Percentiles rank a stretch among this genome's conserved stretches.
These are phyloP conservation scores for Smutsia gigantea DNA, from an alignment of 2,797 vertebrate species.

Conservation along the genomic window DNA sequence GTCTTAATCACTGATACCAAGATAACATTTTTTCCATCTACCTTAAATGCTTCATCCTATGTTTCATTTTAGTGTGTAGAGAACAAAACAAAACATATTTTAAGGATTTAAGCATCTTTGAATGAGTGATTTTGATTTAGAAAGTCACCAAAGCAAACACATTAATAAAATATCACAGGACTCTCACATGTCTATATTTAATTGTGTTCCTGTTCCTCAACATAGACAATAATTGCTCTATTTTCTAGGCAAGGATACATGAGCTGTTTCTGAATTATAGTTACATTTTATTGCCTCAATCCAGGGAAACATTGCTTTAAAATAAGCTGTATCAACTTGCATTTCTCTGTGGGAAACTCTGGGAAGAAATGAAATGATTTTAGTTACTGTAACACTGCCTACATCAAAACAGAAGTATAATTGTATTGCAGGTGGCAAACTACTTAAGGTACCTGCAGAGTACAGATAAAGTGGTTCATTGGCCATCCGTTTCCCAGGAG, in stretches of 20 bases:
- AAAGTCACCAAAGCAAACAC: not conserved
- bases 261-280: not conserved
- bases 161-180: not conserved
- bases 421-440: slow-evolving; percentile 56
- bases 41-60: not conserved
- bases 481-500: slow-evolving; percentile 70
- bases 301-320: slow-evolving; percentile 51
- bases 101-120: not conserved
- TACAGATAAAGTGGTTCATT: slow-evolving; percentile 77
- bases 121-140: not conserved
- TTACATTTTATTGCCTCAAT: slow-evolving; percentile 42
- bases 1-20: not conserved
- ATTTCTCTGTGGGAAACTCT: slow-evolving; percentile 61
- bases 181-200: not conserved
- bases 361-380: slow-evolving; percentile 28
- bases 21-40: not conserved
- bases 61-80: not conserved
- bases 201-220: not conserved
- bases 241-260: slow-evolving; percentile 15
- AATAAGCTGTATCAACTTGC: not conserved
- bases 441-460: slow-evolving; percentile 71
- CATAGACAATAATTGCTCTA: not conserved
- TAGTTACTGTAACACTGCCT: slow-evolving; percentile 35
- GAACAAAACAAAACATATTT: not conserved
- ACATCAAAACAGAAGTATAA: slow-evolving; percentile 66